phyloP scores from a whole-genome alignment of 2,888 invertebrate species.

The Epinotia nisella region DNA sequence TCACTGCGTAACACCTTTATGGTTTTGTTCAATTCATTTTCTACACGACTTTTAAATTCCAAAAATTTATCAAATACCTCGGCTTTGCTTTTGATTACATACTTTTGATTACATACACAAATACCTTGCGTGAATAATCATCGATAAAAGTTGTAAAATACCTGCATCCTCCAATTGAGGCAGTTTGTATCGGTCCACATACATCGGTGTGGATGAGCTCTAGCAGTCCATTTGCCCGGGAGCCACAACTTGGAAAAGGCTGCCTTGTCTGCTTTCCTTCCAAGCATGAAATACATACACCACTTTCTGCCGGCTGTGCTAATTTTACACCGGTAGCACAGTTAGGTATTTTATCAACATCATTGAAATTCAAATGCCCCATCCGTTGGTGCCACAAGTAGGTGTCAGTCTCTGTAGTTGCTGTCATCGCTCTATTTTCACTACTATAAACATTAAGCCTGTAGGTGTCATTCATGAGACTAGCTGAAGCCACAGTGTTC shows the following conservation, averaged over 20 bases:
- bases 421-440: neutral
- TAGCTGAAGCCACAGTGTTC: neutral
- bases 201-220: no score
- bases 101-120: neutral
- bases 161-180: neutral
- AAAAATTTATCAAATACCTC: neutral
- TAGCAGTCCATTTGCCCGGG: neutral
- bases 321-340: constrained; percentile 5
- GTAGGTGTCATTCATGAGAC: constrained; percentile 6
- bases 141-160: neutral
- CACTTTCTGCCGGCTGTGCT: neutral
- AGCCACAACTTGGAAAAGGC: neutral
- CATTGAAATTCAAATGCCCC: neutral
- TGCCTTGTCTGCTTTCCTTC: neutral
- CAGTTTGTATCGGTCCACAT: no score
- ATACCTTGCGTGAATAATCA: neutral
- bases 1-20: neutral
- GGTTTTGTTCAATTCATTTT: neutral
- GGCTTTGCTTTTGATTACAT: no score
- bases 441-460: neutral
- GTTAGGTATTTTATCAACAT: neutral
- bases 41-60: neutral
- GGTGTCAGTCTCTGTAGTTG: neutral
- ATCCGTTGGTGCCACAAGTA: constrained; percentile 5
- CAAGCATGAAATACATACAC: constrained; percentile 2